Conservation (phyloP, 37 sponge, comb jelly and placozoan genomes). For the Ianthella basta region DNA sequence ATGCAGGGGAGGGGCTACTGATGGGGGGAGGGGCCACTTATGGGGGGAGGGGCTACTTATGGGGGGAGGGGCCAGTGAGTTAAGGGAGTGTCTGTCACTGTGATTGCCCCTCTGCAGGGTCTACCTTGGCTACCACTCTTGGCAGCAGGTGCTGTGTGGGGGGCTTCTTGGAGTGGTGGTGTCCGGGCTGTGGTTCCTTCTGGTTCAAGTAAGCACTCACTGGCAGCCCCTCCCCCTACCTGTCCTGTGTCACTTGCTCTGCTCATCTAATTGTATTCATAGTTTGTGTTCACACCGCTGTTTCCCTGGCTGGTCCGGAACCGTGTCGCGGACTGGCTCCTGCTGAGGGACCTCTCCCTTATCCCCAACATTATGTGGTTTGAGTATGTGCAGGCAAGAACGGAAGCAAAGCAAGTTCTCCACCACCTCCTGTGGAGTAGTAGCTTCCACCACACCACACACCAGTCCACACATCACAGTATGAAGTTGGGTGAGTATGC, state of each 20-base stretch:
- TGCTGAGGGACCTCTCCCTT: slow-evolving; percentile 71
- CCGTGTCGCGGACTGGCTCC: slow-evolving; percentile 45
- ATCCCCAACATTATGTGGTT: slow-evolving; percentile 86
- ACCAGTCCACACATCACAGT: too few relatives aligned
- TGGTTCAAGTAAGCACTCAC: slow-evolving; percentile 57
- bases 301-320: slow-evolving; percentile 69
- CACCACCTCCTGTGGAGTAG: neutral
- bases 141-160: slow-evolving; percentile 63
- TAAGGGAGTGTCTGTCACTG: slow-evolving; percentile 27
- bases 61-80: slow-evolving; percentile 7
- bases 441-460: too few relatives aligned
- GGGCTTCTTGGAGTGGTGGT: slow-evolving; percentile 27
- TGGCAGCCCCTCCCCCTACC: neutral
- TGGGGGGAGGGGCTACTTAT: neutral
- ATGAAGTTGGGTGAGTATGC: too few relatives aligned
- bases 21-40: too few relatives aligned
- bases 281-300: slow-evolving; percentile 56
- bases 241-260: neutral
- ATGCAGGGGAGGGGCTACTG: neutral
- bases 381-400: slow-evolving; percentile 72
- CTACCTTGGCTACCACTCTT: slow-evolving; percentile 72
- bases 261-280: neutral
- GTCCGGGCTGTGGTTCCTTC: slow-evolving; percentile 63
- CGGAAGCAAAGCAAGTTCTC: slow-evolving; percentile 65
- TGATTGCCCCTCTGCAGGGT: slow-evolving; percentile 39